Evolutionary conservation across 2,113 vertebrate species (phyloP).

Genomic region (Columba livia): DNA sequence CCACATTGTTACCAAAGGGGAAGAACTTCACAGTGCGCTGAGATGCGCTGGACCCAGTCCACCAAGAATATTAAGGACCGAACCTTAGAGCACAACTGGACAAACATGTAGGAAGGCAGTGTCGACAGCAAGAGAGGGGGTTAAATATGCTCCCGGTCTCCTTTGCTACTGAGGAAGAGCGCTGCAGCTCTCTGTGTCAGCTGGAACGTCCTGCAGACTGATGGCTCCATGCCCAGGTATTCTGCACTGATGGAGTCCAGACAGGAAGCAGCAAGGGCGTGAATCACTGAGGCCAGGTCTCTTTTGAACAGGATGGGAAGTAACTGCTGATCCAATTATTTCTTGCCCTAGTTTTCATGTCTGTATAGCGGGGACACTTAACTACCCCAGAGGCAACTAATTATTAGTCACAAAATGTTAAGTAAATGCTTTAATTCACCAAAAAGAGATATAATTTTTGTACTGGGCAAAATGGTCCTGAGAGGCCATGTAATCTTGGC

Average conservation of each 20-base stretch:
- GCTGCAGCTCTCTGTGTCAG: slow-evolving; percentile 7
- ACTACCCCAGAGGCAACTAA: slow-evolving; percentile 20
- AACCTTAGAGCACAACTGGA: not conserved
- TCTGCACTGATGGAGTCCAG: slow-evolving; percentile 41
- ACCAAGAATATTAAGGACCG: not conserved
- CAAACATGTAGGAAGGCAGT: not conserved
- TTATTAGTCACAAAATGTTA: slow-evolving; percentile 35
- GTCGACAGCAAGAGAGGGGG: not conserved
- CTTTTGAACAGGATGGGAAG: slow-evolving; percentile 46
- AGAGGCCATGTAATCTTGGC: not conserved
- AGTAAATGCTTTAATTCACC: slow-evolving; percentile 18
- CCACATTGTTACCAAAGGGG: accelerated
- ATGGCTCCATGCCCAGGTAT: slow-evolving; percentile 61
- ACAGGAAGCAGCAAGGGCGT: slow-evolving; percentile 58
- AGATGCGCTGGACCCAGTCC: not conserved
- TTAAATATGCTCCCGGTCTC: not conserved
- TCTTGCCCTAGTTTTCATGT: slow-evolving; percentile 46
- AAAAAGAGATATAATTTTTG: not conserved
- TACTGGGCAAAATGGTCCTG: not conserved
- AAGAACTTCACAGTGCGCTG: not conserved
- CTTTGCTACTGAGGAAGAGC: not conserved
- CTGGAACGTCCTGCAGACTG: slow-evolving; percentile 39
- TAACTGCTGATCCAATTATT: slow-evolving; percentile 50
- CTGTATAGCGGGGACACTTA: slow-evolving; percentile 9
- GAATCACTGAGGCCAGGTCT: slow-evolving; percentile 51